Evolutionary conservation across 2,113 vertebrate genomes (phyloP).

Genomic region (Pelmatolapia mariae): DNA sequence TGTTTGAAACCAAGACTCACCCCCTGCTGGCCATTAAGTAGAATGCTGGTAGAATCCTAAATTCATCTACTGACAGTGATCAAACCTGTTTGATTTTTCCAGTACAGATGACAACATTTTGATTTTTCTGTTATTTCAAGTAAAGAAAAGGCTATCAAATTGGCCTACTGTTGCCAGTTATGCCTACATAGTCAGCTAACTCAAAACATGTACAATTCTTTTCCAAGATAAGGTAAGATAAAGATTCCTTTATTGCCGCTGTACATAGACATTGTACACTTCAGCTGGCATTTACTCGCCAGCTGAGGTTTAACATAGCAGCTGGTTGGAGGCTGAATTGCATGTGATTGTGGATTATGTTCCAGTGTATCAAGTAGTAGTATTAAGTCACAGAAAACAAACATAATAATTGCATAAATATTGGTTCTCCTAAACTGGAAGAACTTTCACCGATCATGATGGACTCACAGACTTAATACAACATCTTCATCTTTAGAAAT

Average conservation of each 20-base stretch:
- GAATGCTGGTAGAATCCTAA: not conserved
- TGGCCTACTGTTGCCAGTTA: not conserved
- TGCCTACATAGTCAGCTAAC: not conserved
- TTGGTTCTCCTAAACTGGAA: not conserved
- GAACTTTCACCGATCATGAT: not conserved
- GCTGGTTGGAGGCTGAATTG: not conserved
- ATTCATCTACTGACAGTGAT: not conserved
- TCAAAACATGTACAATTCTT: not conserved
- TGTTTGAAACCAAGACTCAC: not conserved
- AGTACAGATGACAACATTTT: not conserved
- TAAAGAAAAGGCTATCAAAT: not conserved
- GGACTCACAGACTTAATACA: not conserved
- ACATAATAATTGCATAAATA: not conserved
- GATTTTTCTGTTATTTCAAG: not conserved
- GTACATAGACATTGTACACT: not conserved
- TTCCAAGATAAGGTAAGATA: not conserved
- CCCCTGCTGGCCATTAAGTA: not conserved
- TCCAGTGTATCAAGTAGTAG: not conserved
- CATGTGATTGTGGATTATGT: not conserved
- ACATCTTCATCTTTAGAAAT: not conserved
- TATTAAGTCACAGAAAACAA: not conserved
- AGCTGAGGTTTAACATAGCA: not conserved
- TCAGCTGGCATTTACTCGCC: not conserved
- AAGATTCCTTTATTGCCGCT: not conserved
- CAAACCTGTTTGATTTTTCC: not conserved